A percentile compares a stretch with the other conserved stretches of the same genome.
These are phyloP conservation scores for Epizoanthus stellaris DNA, from an alignment of 92 coral and sea anemone genomes.

Conservation along the genomic window DNA sequence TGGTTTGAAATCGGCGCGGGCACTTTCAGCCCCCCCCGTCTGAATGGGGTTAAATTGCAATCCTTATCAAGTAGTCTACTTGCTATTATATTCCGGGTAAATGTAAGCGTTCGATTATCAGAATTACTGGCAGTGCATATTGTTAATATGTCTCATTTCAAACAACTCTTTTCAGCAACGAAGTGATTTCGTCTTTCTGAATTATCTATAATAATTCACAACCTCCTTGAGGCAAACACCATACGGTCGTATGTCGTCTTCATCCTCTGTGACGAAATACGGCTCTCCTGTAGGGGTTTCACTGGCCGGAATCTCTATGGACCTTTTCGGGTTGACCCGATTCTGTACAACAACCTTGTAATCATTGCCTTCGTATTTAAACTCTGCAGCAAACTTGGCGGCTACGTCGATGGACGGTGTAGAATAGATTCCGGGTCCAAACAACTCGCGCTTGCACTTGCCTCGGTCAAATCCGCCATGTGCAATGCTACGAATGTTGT, in stretches of 20 bases:
- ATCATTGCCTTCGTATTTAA: slow-evolving; percentile 22
- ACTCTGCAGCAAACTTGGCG: slow-evolving; percentile 30
- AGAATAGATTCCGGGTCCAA: slow-evolving; percentile 53
- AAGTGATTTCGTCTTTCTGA: too few species aligned
- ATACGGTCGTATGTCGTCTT: slow-evolving; percentile 18
- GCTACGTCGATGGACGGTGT: slow-evolving; percentile 43
- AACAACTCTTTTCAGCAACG: too few species aligned
- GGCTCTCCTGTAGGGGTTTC: neutral
- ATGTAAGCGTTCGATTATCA: too few species aligned
- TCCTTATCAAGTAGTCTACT: too few species aligned
- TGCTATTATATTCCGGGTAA: too few species aligned
- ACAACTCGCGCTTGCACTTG: neutral
- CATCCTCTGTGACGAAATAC: slow-evolving; percentile 21
- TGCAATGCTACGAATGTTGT: neutral
- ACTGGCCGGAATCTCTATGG: neutral
- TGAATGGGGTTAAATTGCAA: too few species aligned
- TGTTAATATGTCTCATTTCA: too few species aligned
- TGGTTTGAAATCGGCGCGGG: too few species aligned
- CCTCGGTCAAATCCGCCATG: slow-evolving; percentile 22
- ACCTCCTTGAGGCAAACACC: slow-evolving; percentile 32
- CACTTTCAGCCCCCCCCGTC: too few species aligned
- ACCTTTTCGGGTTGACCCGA: slow-evolving; percentile 37
- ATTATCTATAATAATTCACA: neutral
- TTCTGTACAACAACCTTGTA: slow-evolving; percentile 42
- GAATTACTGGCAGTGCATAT: too few species aligned